Conservation (phyloP, 2,888 invertebrate species). For the Limnephilus marmoratus region DNA sequence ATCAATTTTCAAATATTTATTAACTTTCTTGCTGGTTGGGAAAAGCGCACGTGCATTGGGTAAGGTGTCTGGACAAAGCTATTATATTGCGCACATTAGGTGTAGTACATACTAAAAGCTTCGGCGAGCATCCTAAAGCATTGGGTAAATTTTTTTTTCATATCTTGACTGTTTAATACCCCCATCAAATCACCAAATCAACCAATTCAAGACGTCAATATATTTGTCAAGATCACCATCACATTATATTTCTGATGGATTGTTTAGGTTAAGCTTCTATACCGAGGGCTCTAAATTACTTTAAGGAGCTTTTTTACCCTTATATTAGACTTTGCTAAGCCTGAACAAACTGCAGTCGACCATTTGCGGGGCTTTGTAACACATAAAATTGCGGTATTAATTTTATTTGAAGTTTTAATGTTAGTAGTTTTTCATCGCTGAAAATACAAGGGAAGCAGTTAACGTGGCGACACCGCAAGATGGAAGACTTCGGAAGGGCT, state of each 20-base stretch:
- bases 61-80: no score
- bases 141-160: background rate
- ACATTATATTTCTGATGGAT: background rate
- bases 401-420: conserved; percentile 65
- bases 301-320: conserved; percentile 51
- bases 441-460: background rate
- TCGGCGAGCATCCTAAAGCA: background rate
- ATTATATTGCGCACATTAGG: no score
- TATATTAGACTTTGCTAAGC: conserved; percentile 42
- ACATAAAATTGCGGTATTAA: conserved; percentile 65
- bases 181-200: conserved; percentile 11
- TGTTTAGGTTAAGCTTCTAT: background rate
- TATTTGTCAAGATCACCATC: conserved; percentile 25
- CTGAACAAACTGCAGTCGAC: conserved; percentile 52
- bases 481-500: background rate
- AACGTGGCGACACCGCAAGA: background rate
- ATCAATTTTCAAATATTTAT: no score
- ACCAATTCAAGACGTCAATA: conserved; percentile 17
- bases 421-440: conserved; percentile 58
- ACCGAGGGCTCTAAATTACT: conserved; percentile 53
- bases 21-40: no score
- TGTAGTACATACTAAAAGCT: background rate
- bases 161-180: background rate
- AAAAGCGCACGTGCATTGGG: no score
- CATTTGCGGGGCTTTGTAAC: conserved; percentile 53